These are phyloP conservation scores for Achlya flavicornis DNA, from an alignment of 2,888 invertebrate genomes.

Conservation along the genomic window DNA sequence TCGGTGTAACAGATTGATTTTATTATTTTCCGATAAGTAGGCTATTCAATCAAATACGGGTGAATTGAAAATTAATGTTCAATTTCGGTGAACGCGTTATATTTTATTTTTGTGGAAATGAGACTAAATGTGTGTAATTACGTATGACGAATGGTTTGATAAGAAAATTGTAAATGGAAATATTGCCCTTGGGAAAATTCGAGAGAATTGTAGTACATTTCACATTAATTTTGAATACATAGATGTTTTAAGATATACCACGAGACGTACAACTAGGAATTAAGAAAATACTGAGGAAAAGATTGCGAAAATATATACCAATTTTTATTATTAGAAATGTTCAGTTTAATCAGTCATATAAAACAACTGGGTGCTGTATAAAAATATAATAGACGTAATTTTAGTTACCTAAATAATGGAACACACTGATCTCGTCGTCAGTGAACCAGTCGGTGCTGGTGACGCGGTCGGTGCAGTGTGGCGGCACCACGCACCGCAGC, in stretches of 20 bases:
- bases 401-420: slow-evolving; percentile 65
- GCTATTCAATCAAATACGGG: slow-evolving; percentile 31
- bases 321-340: too few species aligned
- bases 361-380: too few species aligned
- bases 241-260: neutral
- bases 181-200: slow-evolving; percentile 29
- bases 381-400: too few species aligned
- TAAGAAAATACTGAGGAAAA: too few species aligned
- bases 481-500: slow-evolving; percentile 94
- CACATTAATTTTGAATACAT: neutral
- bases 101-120: slow-evolving; percentile 57
- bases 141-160: slow-evolving; percentile 63
- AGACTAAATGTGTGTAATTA: slow-evolving; percentile 64
- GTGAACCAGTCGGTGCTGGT: slow-evolving; percentile 95
- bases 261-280: too few species aligned
- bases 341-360: too few species aligned
- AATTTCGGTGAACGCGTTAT: slow-evolving; percentile 47
- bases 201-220: slow-evolving; percentile 29
- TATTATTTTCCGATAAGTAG: neutral
- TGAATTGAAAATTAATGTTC: slow-evolving; percentile 34
- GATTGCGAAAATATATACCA: too few species aligned
- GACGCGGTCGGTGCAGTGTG: slow-evolving; percentile 94
- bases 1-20: too few species aligned
- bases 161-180: slow-evolving; percentile 27
- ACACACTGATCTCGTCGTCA: slow-evolving; percentile 90